Conservation (phyloP, 2,888 invertebrate species). For the Tubulanus polymorphus region DNA sequence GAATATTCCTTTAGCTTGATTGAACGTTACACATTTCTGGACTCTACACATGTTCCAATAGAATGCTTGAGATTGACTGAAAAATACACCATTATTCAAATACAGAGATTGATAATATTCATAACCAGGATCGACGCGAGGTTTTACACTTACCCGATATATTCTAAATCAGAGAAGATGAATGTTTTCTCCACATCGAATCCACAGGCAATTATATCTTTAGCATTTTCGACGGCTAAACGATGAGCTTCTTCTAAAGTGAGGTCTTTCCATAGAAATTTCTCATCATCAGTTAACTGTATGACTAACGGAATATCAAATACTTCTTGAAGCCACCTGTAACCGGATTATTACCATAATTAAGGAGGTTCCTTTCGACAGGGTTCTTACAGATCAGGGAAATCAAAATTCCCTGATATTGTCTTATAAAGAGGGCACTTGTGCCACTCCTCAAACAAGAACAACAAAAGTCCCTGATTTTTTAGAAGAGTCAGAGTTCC, state of each 20-base stretch:
- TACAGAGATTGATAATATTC: too few species aligned
- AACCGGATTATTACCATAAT: too few species aligned
- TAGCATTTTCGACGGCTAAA: conserved; percentile 86
- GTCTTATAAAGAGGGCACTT: too few species aligned
- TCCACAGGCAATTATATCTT: conserved; percentile 96
- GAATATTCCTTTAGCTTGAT: conserved; percentile 97
- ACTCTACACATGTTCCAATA: conserved; percentile 89
- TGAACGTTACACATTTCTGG: conserved; percentile 92
- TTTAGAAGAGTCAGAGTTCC: too few species aligned
- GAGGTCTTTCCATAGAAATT: conserved; percentile 93
- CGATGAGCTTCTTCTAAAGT: conserved; percentile 79
- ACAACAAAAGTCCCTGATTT: too few species aligned
- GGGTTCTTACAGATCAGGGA: too few species aligned
- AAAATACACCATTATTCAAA: neutral
- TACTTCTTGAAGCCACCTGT: conserved; percentile 90
- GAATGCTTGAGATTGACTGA: conserved; percentile 79
- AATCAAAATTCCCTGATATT: too few species aligned
- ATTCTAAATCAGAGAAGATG: conserved; percentile 91
- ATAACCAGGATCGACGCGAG: neutral
- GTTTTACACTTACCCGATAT: conserved; percentile 72
- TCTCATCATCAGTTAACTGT: conserved; percentile 98
- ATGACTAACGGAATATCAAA: conserved; percentile 94
- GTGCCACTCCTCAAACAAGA: too few species aligned
- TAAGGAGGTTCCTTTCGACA: too few species aligned
- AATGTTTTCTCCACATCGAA: conserved; percentile 93